These are phyloP conservation scores for Puma concolor DNA, from an alignment of 2,113 vertebrate species.

Conservation along the genomic window DNA sequence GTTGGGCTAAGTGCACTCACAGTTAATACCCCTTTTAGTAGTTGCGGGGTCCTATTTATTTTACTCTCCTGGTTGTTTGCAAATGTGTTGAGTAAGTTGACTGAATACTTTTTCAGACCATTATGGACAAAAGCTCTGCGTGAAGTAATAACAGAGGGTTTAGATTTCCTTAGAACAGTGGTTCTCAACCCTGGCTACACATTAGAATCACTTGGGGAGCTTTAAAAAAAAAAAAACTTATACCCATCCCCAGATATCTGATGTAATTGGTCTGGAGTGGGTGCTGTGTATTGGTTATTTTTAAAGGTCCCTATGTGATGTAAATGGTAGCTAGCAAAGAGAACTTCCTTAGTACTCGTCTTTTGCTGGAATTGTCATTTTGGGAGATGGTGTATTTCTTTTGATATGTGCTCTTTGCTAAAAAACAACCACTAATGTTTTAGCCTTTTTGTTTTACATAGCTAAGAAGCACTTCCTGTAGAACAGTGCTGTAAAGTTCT, in stretches of 20 bases:
- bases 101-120: neutral
- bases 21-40: conserved; percentile 44
- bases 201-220: neutral
- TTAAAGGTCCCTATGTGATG: neutral
- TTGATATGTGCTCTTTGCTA: conserved; percentile 18
- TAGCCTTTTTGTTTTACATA: conserved; percentile 26
- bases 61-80: neutral
- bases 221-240: neutral
- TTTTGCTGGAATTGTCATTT: conserved; percentile 25
- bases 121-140: neutral
- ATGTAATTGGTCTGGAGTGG: conserved; percentile 26
- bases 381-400: conserved; percentile 15
- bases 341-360: neutral
- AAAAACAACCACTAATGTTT: neutral
- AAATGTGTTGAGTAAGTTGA: conserved; percentile 37
- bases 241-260: neutral
- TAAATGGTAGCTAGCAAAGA: neutral
- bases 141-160: neutral
- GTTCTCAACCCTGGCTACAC: neutral
- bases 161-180: neutral
- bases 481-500: conserved; percentile 30
- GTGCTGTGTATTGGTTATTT: neutral
- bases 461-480: neutral
- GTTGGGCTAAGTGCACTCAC: neutral
- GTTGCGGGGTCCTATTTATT: neutral